A percentile compares a stretch with the other conserved stretches of the same genome.
Evolutionary conservation across 2,797 vertebrate species (phyloP).

Genomic region (Hippopotamyrus pictus): DNA sequence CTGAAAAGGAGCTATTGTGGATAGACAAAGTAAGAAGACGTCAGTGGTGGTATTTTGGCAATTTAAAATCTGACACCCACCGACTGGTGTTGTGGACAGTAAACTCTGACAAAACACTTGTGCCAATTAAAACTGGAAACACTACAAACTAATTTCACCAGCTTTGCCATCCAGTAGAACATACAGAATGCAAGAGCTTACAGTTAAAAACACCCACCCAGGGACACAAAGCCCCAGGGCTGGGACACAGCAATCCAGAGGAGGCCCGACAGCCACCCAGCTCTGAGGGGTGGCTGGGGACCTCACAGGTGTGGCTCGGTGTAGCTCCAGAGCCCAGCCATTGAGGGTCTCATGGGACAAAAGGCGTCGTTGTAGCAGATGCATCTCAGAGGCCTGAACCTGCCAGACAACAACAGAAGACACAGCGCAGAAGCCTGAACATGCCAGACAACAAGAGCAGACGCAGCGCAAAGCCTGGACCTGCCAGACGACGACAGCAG

Average conservation of each 20-base stretch:
- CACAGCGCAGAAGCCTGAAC: accelerated
- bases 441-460: neutral
- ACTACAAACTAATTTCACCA: neutral
- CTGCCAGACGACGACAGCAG: neutral
- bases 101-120: neutral
- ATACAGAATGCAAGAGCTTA: neutral
- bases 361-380: neutral
- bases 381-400: neutral
- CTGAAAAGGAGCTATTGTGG: neutral
- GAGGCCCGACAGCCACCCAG: neutral
- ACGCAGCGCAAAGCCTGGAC: neutral
- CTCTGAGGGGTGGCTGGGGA: neutral
- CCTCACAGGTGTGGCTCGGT: neutral
- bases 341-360: neutral
- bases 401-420: neutral
- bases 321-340: neutral
- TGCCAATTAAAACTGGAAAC: neutral
- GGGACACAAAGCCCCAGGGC: neutral
- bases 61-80: neutral
- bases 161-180: neutral
- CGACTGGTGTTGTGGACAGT: neutral
- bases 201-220: neutral
- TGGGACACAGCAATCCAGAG: neutral
- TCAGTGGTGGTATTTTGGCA: neutral
- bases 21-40: neutral